phyloP scores from a whole-genome alignment of 2,888 invertebrate genomes.

The Poecilobothrus nobilitatus region DNA sequence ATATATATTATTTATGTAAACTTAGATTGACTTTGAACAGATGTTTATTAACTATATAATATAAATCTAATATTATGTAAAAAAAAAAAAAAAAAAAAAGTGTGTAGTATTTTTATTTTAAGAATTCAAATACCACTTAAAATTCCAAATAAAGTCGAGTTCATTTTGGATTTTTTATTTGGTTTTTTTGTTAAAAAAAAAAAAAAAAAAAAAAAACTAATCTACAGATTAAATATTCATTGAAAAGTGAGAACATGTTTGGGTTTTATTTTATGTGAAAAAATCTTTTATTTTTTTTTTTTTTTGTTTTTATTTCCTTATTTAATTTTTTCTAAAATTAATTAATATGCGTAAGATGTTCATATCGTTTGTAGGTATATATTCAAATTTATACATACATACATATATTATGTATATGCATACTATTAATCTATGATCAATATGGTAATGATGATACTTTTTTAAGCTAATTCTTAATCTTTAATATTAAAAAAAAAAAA shows the following conservation, averaged over 20 bases:
- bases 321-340: neutral
- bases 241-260: constrained; percentile 1
- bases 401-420: neutral
- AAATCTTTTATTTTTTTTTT: neutral
- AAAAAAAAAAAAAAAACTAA: no score
- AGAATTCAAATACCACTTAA: neutral
- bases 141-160: neutral
- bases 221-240: neutral
- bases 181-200: no score
- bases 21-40: neutral
- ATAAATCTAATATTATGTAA: no score
- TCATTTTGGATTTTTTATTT: no score
- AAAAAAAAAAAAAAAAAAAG: no score
- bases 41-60: neutral
- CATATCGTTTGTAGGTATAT: neutral
- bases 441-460: neutral
- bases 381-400: neutral
- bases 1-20: no score
- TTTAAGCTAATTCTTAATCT: no score
- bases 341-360: neutral
- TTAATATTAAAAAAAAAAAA: no score
- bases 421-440: neutral
- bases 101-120: no score
- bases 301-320: neutral
- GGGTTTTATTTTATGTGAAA: no score